Conservation (phyloP, 1,140 invertebrate genomes). For the Ectropis grisescens region DNA sequence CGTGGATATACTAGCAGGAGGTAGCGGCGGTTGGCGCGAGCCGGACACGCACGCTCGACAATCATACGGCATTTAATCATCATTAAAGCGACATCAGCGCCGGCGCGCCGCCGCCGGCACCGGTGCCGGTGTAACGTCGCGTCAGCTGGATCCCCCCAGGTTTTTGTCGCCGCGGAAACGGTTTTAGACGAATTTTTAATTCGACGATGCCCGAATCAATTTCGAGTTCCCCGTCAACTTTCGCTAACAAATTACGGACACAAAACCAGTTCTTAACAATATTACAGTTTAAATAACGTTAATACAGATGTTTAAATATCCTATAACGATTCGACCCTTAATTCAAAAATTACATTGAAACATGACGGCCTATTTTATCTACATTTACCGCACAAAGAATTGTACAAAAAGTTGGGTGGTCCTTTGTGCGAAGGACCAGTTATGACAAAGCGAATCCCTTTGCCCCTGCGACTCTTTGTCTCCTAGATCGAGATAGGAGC, state of each 20-base stretch:
- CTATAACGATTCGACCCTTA: too few species aligned
- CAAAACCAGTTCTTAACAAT: too few species aligned
- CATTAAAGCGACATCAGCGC: constrained; percentile 60
- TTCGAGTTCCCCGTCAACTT: too few species aligned
- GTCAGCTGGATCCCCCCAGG: constrained; percentile 40
- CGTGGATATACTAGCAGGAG: too few species aligned
- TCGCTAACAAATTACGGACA: too few species aligned
- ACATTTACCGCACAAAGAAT: constrained; percentile 37
- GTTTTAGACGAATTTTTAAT: constrained; percentile 16
- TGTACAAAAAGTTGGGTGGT: constrained; percentile 43
- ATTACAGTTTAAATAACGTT: too few species aligned
- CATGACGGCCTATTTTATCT: constrained; percentile 36
- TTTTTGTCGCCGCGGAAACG: constrained; percentile 21
- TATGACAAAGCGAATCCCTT: constrained; percentile 57
- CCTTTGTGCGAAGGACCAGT: constrained; percentile 53
- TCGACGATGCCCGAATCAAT: neutral
- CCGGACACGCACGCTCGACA: constrained; percentile 38
- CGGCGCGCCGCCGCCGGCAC: constrained; percentile 32
- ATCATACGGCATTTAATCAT: constrained; percentile 65
- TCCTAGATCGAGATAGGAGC: constrained; percentile 62
- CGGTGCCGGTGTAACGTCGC: too few species aligned
- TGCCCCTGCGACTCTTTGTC: constrained; percentile 52
- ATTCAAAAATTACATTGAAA: constrained; percentile 14
- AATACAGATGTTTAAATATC: too few species aligned
- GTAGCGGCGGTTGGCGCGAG: constrained; percentile 7